Evolutionary conservation across 2,113 vertebrate genomes (phyloP), one percentile per base, ranked within the genome.

Genomic region (Lagopus muta): DNA sequence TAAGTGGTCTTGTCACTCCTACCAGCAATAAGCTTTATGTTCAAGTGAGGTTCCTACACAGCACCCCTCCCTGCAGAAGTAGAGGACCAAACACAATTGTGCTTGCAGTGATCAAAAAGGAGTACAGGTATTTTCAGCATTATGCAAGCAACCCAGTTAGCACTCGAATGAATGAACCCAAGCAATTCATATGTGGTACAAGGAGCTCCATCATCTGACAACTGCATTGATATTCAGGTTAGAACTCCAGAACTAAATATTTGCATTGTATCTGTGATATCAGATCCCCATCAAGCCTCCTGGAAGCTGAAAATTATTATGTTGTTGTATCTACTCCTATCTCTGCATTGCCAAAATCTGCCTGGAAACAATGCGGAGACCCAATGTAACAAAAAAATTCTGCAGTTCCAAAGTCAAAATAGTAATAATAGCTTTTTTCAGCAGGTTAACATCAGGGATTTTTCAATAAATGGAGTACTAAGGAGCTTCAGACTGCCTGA

Each of bases 261-360:
- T 82, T 72, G 34, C 34, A 61, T 32, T 54, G 27, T 8, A 6
- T 48, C 36, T 77, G 40, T 30, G 24, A 24, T 32, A 36, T 58
- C 34, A 27, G n/a, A 72, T 30, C 42, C n/a, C 38, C 58, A 66
- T 19, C 32, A 88, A 60, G 5, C 4, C 75, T 86, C 81, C 64
- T 58, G 32, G 17, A 94, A 62, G 40, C 58, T 86, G 30, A 8
- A 28, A 77, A 80, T 1, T 24, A 21, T 34, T 60, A 62, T 3
- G 7, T 3, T 72, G 22, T 81, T 48, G 11, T 52, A 70, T 84
- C 74, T 57, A 57, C 47, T 48, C 27, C 27, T 7, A n/a, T 48
- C 11, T 78, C 15, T 50, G 15, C 38, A 11, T 50, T 84, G 86
- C 42, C 60, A 86, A 91, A 85, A 80, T 82, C 89, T 75, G 50